A percentile compares a stretch with the other conserved stretches of the same genome.
Evolutionary conservation across 1,140 invertebrate genomes (phyloP).

Genomic region (Galleria mellonella): DNA sequence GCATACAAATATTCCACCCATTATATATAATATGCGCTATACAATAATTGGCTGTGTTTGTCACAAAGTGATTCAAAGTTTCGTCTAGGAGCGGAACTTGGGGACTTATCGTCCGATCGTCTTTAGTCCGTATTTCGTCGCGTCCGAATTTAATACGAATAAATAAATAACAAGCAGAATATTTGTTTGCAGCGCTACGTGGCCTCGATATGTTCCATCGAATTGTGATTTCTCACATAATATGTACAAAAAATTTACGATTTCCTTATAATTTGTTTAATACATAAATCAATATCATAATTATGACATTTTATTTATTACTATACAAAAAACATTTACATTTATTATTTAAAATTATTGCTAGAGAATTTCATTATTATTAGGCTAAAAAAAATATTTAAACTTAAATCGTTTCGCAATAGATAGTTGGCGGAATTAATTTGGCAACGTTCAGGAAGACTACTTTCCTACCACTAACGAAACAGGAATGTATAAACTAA

Average conservation of each 20-base stretch:
- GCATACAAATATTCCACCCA: conserved; percentile 28
- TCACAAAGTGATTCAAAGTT: too few species aligned
- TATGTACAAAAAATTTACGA: conserved; percentile 39
- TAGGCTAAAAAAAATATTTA: conserved; percentile 54
- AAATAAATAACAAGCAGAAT: conserved; percentile 26
- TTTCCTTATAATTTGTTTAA: conserved; percentile 33
- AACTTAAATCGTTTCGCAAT: conserved; percentile 61
- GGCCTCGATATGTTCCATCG: conserved; percentile 35
- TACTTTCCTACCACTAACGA: conserved; percentile 69
- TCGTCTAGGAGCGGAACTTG: not conserved
- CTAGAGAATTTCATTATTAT: conserved; percentile 70
- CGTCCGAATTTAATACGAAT: conserved; percentile 6
- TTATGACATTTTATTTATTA: conserved; percentile 51
- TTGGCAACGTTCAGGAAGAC: conserved; percentile 73
- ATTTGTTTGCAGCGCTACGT: conserved; percentile 28
- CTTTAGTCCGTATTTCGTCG: not conserved
- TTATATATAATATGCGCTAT: too few species aligned
- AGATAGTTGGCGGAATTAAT: conserved; percentile 65
- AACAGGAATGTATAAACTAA: conserved; percentile 72
- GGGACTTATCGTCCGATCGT: not conserved
- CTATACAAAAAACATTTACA: conserved; percentile 74
- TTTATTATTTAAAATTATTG: conserved; percentile 69
- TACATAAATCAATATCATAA: conserved; percentile 40
- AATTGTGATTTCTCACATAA: conserved; percentile 24
- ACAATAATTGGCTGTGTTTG: too few species aligned